Percentiles rank a stretch among this genome's conserved stretches.
These are phyloP conservation scores for Ammospiza caudacuta DNA, from an alignment of 2,113 vertebrate genomes.

Conservation along the genomic window DNA sequence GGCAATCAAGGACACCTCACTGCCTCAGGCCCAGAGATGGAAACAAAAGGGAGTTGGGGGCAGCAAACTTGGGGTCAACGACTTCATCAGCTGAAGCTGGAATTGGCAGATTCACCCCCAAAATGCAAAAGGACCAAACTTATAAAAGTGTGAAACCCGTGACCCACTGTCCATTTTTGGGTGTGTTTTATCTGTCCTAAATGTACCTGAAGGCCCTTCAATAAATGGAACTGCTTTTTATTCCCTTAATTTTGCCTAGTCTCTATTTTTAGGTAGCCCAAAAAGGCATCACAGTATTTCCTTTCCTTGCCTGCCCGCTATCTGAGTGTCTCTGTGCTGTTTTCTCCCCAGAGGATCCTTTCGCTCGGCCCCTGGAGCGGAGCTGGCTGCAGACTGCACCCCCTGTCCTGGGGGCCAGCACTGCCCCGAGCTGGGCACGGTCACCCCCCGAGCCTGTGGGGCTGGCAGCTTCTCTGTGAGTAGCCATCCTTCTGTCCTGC, in stretches of 20 bases:
- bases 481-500: not conserved
- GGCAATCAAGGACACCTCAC: not conserved
- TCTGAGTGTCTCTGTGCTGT: not conserved
- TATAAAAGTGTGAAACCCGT: not conserved
- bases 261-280: not conserved
- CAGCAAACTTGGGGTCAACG: not conserved
- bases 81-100: not conserved
- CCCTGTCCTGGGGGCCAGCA: conserved; percentile 84
- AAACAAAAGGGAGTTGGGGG: not conserved
- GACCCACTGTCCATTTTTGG: not conserved
- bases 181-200: not conserved
- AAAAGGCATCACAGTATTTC: not conserved
- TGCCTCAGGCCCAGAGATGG: not conserved
- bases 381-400: conserved; percentile 75
- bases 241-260: not conserved
- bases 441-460: conserved; percentile 77
- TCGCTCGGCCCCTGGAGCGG: conserved; percentile 71
- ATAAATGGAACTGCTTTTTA: not conserved
- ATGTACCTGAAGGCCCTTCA: not conserved
- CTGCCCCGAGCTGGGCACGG: conserved; percentile 83
- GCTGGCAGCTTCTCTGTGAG: conserved; percentile 90
- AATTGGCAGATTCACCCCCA: not conserved
- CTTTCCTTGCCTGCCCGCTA: accelerated
- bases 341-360: conserved; percentile 78
- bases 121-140: not conserved